Evolutionary conservation across 2,797 vertebrate genomes (phyloP).

Genomic region (Enteromius fasciolatus): DNA sequence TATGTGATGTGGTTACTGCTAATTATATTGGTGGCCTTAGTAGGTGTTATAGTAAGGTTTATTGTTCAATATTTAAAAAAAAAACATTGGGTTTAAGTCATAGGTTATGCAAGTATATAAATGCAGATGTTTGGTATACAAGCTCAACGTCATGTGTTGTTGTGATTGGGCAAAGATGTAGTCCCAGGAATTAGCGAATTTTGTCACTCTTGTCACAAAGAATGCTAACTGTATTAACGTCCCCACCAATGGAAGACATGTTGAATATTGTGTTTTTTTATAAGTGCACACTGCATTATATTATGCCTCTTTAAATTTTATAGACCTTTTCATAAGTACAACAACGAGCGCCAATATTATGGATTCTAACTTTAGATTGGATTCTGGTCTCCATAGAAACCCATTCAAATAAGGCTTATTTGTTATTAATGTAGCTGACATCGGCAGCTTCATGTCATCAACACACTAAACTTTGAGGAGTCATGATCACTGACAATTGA

Average conservation of each 20-base stretch:
- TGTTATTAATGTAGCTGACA: no score
- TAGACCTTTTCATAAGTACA: not conserved
- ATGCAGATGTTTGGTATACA: not conserved
- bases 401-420: no score
- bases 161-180: not conserved
- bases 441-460: no score
- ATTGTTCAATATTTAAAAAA: not conserved
- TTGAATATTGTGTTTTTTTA: not conserved
- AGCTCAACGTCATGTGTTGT: not conserved
- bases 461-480: no score
- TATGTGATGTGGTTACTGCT: constrained; percentile 1
- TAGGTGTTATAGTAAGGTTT: not conserved
- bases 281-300: not conserved
- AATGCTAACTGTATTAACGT: not conserved
- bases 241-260: not conserved
- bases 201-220: not conserved
- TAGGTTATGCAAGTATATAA: not conserved
- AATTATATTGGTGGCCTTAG: not conserved
- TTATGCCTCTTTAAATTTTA: not conserved
- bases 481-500: no score
- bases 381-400: not conserved
- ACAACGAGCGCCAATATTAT: not conserved
- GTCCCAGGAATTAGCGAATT: not conserved
- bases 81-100: not conserved
- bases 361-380: not conserved